Base-by-base conservation (phyloP, 2,888 invertebrate genomes). In the Drosophila dives region DNA sequence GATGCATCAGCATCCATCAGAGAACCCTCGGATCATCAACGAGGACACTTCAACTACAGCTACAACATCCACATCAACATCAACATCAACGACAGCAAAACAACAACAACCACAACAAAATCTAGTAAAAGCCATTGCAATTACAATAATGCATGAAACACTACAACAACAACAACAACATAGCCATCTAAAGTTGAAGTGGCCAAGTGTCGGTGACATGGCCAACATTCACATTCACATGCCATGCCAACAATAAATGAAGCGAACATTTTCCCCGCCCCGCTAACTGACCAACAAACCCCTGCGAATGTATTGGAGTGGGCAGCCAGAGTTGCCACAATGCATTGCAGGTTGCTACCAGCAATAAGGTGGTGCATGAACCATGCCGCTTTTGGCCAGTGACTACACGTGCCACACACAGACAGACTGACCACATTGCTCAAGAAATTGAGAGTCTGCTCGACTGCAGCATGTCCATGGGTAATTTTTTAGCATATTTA, bases 351-450 rank as follows among this genome's bases (percentile, higher is more conserved):
- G 36, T 40, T 56, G 34, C 11, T 38, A n/a, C 55, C 40, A 62
- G 77, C 63, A 64, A 81, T 81, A 72, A 85, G 85, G 88, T 89
- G 80, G 77, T 70, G 65, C 83, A 75, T 84, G 58, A 82, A 66
- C 56, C 78, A 69, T 50, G 80, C 61, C 68, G n/a, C n/a, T n/a
- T n/a, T n/a, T n/a, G 72, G 81, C 55, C 65, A 84, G 85, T 81
- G 86, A 86, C 89, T 86, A 86, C 83, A 84, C 78, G 75, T 83
- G 67, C 75, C 66, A 26, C 26, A 26, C 79, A 89, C 55, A n/a
- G n/a, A 81, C 66, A 32, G 53, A 26, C 29, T 26, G 15, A 45
- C 26, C 23, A 8, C 45, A 4, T 15, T 15, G 26, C 7, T 38
- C 1, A 15, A n/a, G 2, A 29, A n/a, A 32, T 3, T 10, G 36